Percentiles rank a stretch among this genome's conserved stretches.
Evolutionary conservation across 2,888 invertebrate genomes (phyloP).

Genomic region (Pandemis heparana): DNA sequence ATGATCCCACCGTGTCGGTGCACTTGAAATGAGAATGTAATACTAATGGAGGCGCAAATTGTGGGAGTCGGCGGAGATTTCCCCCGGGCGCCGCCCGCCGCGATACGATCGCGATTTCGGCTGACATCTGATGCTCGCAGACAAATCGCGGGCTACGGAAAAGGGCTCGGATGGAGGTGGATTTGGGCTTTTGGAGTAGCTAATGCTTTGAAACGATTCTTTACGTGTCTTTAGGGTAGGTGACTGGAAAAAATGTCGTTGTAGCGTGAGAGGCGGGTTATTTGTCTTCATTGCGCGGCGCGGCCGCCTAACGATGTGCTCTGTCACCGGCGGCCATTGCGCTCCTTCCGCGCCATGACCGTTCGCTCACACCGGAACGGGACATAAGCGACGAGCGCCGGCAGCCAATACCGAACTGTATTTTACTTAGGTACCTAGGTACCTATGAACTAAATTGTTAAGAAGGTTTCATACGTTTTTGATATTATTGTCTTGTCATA

Average conservation of each 20-base stretch:
- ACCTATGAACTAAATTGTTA: no score
- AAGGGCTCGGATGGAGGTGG: neutral
- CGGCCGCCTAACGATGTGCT: conserved; percentile 17
- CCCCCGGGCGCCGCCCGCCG: conserved; percentile 33
- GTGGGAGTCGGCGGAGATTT: conserved; percentile 41
- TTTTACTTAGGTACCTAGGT: no score
- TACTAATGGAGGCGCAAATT: conserved; percentile 44
- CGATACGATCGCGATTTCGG: conserved; percentile 20
- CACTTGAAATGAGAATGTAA: conserved; percentile 42
- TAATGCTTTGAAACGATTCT: conserved; percentile 15
- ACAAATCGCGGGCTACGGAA: conserved; percentile 27
- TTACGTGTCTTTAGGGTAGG: neutral
- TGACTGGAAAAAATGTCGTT: conserved; percentile 7
- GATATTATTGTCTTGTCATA: no score
- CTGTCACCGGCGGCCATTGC: conserved; percentile 9
- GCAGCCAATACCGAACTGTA: neutral
- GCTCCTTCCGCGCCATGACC: conserved; percentile 18
- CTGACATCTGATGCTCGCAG: conserved; percentile 38
- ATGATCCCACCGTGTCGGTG: conserved; percentile 39
- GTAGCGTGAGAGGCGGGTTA: neutral
- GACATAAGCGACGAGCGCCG: neutral
- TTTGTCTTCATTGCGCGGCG: conserved; percentile 17
- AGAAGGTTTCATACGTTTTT: no score
- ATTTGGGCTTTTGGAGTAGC: conserved; percentile 1
- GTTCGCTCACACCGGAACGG: no score